phyloP scores from a whole-genome alignment of 2,797 vertebrate genomes.

The Eospalax fontanierii region DNA sequence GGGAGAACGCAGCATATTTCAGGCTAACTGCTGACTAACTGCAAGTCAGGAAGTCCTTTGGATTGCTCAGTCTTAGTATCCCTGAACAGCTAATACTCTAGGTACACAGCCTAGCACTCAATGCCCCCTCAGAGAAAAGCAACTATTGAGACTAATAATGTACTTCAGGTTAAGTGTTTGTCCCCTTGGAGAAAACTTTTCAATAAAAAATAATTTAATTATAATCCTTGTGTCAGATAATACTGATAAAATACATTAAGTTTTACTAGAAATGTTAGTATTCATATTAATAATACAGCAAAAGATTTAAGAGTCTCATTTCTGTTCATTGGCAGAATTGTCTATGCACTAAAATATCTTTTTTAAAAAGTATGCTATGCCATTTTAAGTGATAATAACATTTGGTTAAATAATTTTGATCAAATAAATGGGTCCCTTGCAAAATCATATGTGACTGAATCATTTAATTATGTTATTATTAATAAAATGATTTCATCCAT shows the following conservation, averaged over 20 bases:
- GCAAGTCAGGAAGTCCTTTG: neutral
- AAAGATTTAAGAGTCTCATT: neutral
- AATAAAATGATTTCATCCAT: neutral
- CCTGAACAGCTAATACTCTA: neutral
- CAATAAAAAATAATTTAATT: neutral
- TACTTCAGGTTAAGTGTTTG: neutral
- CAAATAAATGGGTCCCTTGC: neutral
- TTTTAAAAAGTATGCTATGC: neutral
- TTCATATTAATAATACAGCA: neutral
- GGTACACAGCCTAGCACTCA: neutral
- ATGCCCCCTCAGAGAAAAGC: neutral
- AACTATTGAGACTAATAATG: neutral
- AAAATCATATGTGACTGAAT: neutral
- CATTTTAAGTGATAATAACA: conserved; percentile 13
- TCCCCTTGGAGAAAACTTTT: neutral
- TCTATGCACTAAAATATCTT: neutral
- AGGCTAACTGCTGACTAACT: neutral
- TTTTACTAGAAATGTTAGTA: neutral
- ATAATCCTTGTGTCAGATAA: neutral
- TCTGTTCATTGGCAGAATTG: neutral
- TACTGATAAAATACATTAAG: neutral
- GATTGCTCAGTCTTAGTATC: neutral
- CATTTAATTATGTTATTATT: neutral
- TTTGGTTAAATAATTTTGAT: neutral
- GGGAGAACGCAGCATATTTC: neutral